Base-by-base conservation (phyloP, 1,140 invertebrate species). In the Nixonia krombeini region DNA sequence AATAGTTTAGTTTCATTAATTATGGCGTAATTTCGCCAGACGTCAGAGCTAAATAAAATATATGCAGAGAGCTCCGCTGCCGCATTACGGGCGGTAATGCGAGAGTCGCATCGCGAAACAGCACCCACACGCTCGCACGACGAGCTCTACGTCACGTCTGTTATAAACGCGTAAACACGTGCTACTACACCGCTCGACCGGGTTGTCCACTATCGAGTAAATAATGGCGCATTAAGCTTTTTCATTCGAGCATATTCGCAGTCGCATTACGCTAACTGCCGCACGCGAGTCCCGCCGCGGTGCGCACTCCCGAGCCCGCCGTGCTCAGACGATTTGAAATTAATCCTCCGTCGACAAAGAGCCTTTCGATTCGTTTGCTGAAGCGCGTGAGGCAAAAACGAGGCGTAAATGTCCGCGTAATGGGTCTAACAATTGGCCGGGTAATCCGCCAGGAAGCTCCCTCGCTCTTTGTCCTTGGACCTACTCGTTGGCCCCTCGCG, bases 1-100 rank as follows among this genome's bases (percentile, higher is more conserved):
- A 85, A 85, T 85, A 85, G 82, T 84, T 85, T 81, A 82, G 81
- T 84, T 80, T 82, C 81, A 82, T 85, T 83, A 82, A 85, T 84
- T 81, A 85, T 78, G 67, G 73, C 61, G 75, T 79, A 80, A 84
- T 84, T 82, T 82, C 73, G 70, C 47, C 72, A 69, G 61, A 61
- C 72, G 81, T 80, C 78, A 78, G 72, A 73, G 74, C 76, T 84
- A 83, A 84, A 83, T 83, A 85, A 85, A 84, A 84, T 85, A 79
- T 80, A 84, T 78, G 78, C 73, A n/a, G 80, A 70, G 72, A 76
- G 70, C 77, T 73, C 72, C 68, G 73, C 74, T 73, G 74, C 74
- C 73, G 76, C 78, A 80, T 80, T 82, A 82, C 78, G 75, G 77
- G 65, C 68, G 71, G 79, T 80, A 79, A 80, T 81, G 78, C 73